These are phyloP conservation scores for Lepus europaeus DNA, from an alignment of 2,113 vertebrate species.

Conservation along the genomic window DNA sequence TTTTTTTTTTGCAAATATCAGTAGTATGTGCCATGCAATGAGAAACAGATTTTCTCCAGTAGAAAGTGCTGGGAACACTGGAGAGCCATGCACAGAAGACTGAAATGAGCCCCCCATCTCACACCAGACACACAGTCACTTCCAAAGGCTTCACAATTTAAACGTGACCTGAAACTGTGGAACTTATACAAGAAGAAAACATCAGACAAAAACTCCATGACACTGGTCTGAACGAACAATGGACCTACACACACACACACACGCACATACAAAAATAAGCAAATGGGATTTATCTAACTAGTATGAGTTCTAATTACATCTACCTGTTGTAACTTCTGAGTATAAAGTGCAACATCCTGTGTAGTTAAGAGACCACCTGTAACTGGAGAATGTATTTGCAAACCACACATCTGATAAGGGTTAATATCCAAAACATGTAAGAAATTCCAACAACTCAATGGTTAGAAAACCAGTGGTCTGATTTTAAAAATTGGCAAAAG, in stretches of 20 bases:
- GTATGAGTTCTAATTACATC: too few species aligned
- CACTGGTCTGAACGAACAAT: too few species aligned
- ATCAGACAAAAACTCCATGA: not conserved
- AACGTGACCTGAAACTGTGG: not conserved
- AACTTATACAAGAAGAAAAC: not conserved
- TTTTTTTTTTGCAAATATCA: accelerated
- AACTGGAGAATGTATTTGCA: not conserved
- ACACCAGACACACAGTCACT: not conserved
- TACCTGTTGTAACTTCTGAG: too few species aligned
- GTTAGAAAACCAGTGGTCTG: not conserved
- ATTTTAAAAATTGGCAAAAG: not conserved
- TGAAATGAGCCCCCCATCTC: not conserved
- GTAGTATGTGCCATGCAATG: too few species aligned
- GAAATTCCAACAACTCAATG: not conserved
- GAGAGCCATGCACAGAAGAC: not conserved
- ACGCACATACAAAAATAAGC: not conserved
- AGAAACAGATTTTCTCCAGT: not conserved
- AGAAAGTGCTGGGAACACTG: not conserved
- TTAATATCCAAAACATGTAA: not conserved
- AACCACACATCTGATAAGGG: too few species aligned
- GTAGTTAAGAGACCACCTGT: not conserved
- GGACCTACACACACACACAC: too few species aligned
- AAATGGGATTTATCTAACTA: not conserved
- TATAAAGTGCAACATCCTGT: not conserved
- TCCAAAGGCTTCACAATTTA: not conserved